phyloP scores from a whole-genome alignment of 1,140 invertebrate species.

The Diabrotica virgifera region DNA sequence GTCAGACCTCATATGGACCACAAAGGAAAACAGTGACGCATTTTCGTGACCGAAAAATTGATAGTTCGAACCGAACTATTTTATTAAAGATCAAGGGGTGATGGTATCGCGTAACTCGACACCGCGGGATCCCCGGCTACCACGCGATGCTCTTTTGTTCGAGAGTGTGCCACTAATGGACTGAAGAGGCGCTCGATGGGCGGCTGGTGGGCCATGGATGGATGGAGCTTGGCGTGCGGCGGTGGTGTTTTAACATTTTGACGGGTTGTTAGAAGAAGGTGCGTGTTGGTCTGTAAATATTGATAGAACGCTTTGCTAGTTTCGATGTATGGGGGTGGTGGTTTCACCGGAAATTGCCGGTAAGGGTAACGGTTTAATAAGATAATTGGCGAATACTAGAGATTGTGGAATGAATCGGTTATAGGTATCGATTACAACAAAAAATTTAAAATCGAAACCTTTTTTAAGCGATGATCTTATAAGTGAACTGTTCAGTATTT shows the following conservation, averaged over 20 bases:
- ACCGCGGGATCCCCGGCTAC: conserved; percentile 29
- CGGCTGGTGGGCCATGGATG: conserved; percentile 10
- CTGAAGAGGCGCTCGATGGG: conserved; percentile 24
- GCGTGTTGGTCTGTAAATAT: conserved; percentile 8
- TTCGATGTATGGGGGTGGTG: conserved; percentile 17
- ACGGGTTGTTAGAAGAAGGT: conserved; percentile 2
- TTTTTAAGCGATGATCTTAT: too few species aligned
- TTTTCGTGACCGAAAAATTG: too few species aligned
- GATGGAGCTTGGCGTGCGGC: not conserved
- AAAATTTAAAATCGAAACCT: too few species aligned
- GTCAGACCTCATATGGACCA: too few species aligned
- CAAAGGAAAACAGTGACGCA: too few species aligned
- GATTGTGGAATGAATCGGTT: too few species aligned
- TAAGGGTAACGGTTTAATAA: conserved; percentile 3
- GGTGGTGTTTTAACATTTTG: not conserved
- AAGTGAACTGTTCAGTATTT: too few species aligned
- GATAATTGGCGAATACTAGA: too few species aligned
- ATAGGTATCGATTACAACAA: too few species aligned
- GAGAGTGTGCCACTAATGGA: conserved; percentile 41
- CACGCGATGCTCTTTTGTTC: conserved; percentile 33
- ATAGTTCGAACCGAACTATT: not conserved
- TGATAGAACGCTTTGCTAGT: not conserved
- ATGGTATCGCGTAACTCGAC: conserved; percentile 42
- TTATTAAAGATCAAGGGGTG: conserved; percentile 26
- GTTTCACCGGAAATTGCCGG: not conserved